Evolutionary conservation across 2,888 invertebrate species (phyloP).

Genomic region (Agrotis segetum): DNA sequence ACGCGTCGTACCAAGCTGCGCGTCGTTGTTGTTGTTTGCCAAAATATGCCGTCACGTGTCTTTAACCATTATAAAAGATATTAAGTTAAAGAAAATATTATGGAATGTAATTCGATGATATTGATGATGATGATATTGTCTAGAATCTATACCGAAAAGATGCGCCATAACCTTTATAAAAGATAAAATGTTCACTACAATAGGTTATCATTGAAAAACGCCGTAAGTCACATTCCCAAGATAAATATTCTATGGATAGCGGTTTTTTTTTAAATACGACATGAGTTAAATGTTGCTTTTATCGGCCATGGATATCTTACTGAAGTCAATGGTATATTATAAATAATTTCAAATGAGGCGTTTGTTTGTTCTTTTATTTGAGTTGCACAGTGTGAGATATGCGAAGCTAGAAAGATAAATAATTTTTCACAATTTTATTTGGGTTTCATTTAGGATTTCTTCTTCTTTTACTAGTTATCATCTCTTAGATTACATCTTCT

Average conservation of each 20-base stretch:
- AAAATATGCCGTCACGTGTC: no score
- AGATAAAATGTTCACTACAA: constrained; percentile 25
- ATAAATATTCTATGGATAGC: constrained; percentile 33
- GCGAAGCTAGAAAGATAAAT: background rate
- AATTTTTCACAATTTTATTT: no score
- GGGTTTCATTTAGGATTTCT: no score
- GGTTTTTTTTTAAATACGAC: constrained; percentile 54
- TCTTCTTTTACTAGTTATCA: no score
- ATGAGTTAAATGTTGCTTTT: constrained; percentile 59
- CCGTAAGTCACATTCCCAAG: constrained; percentile 31
- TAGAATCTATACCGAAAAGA: background rate
- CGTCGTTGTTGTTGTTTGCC: no score
- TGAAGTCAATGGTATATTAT: constrained; percentile 62
- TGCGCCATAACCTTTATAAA: constrained; percentile 1
- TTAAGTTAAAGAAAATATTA: no score
- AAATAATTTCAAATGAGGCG: constrained; percentile 68
- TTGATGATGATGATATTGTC: background rate
- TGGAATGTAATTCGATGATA: no score
- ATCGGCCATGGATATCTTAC: constrained; percentile 68
- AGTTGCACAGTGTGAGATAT: constrained; percentile 42
- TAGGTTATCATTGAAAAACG: constrained; percentile 17
- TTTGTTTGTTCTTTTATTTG: constrained; percentile 38
- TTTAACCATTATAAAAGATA: no score
- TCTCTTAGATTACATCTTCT: no score
- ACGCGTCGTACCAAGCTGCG: no score